phyloP scores from a whole-genome alignment of 1,140 invertebrate genomes.

The Notospermus geniculatus region DNA sequence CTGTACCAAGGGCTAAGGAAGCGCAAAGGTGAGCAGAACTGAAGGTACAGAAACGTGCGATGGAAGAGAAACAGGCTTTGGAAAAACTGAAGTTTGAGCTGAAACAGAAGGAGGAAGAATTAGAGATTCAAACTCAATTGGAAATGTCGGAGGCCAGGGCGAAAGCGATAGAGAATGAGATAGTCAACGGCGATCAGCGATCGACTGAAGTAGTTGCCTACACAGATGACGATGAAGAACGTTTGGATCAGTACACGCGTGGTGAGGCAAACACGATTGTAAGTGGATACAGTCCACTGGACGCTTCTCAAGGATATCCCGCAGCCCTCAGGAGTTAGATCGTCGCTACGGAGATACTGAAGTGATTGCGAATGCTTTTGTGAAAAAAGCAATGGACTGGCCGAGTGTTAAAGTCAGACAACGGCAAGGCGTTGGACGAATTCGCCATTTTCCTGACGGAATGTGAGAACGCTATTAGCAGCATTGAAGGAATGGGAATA shows the following conservation, averaged over 20 bases:
- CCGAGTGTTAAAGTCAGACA: slow-evolving; percentile 10
- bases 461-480: no score
- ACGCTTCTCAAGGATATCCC: background rate
- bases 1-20: no score
- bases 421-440: no score
- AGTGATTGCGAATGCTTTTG: no score
- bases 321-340: slow-evolving; percentile 2
- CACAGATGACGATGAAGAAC: slow-evolving; percentile 11
- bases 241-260: slow-evolving; percentile 7
- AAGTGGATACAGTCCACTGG: background rate
- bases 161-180: slow-evolving; percentile 17
- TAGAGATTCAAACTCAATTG: slow-evolving; percentile 19
- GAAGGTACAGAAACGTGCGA: background rate
- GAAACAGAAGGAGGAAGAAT: slow-evolving; percentile 23
- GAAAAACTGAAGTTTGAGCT: slow-evolving; percentile 18
- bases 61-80: slow-evolving; percentile 12
- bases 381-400: background rate
- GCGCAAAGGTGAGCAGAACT: slow-evolving; percentile 17
- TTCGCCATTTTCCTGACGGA: no score
- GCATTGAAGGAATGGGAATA: no score
- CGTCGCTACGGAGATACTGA: slow-evolving; percentile 8
- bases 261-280: slow-evolving; percentile 11
- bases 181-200: no score
- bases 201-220: background rate
- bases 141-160: slow-evolving; percentile 14